Conservation (phyloP, 2,113 vertebrate genomes). For the Dipodomys ordii region DNA sequence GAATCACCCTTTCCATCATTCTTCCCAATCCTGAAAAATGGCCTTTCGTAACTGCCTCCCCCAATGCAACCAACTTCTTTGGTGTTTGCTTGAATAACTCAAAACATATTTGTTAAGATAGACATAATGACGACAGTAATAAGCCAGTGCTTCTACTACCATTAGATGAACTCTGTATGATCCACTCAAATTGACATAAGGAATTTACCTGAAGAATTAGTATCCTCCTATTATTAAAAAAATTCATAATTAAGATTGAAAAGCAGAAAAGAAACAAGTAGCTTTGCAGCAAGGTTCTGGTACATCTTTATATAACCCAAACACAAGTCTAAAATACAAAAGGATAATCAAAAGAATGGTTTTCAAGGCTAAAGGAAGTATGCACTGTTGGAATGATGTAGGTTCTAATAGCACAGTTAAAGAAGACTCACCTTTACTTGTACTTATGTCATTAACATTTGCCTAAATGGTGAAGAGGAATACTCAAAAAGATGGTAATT, state of each 20-base stretch:
- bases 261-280: not conserved
- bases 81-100: slow-evolving; percentile 4
- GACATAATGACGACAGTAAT: not conserved
- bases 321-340: not conserved
- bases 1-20: no score
- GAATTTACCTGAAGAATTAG: not conserved
- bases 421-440: not conserved
- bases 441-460: not conserved
- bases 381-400: fast-evolving
- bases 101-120: slow-evolving; percentile 33
- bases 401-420: not conserved
- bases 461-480: not conserved
- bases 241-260: not conserved
- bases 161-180: slow-evolving; percentile 28
- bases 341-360: not conserved
- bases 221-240: slow-evolving; percentile 34
- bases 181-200: not conserved
- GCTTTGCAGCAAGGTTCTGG: slow-evolving; percentile 27
- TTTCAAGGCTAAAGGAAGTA: slow-evolving; percentile 3
- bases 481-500: not conserved
- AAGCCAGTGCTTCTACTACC: not conserved
- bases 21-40: no score
- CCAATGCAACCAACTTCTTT: not conserved
- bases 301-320: slow-evolving; percentile 27
- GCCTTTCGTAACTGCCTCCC: not conserved